These are phyloP conservation scores for Galeopterus variegatus DNA, from an alignment of 2,113 vertebrate genomes.

Conservation along the genomic window DNA sequence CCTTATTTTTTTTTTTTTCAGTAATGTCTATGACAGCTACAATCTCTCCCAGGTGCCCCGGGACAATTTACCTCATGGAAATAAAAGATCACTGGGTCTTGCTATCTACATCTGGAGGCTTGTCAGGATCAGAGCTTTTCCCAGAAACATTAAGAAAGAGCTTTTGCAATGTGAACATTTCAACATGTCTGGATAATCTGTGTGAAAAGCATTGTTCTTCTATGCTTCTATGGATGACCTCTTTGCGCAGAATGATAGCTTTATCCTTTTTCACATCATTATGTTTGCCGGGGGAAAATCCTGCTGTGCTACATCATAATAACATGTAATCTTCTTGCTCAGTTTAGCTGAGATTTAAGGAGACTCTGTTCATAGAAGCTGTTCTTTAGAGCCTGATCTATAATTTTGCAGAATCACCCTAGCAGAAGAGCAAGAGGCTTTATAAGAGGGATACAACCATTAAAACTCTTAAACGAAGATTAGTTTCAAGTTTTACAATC, in stretches of 20 bases:
- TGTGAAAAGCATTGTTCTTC: slow-evolving; percentile 84
- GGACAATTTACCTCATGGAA: not conserved
- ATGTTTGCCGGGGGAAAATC: slow-evolving; percentile 88
- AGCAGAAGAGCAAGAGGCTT: slow-evolving; percentile 90
- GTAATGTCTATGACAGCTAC: not conserved
- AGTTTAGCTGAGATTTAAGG: slow-evolving; percentile 91
- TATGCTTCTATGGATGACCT: slow-evolving; percentile 85
- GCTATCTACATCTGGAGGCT: slow-evolving; percentile 65
- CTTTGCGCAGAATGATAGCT: slow-evolving; percentile 87
- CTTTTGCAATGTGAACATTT: slow-evolving; percentile 70
- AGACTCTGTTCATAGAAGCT: slow-evolving; percentile 87
- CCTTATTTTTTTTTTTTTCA: not conserved
- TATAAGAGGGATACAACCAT: slow-evolving; percentile 87
- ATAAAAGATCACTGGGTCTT: not conserved
- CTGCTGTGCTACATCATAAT: slow-evolving; percentile 90
- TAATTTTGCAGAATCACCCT: slow-evolving; percentile 90
- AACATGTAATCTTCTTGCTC: slow-evolving; percentile 91
- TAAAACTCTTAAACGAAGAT: slow-evolving; percentile 92
- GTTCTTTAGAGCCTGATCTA: slow-evolving; percentile 89
- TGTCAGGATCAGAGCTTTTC: slow-evolving; percentile 65
- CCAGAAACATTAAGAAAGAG: slow-evolving; percentile 78
- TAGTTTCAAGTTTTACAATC: slow-evolving; percentile 91
- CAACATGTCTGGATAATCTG: slow-evolving; percentile 74
- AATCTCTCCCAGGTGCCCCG: not conserved
- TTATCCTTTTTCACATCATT: slow-evolving; percentile 90